These are phyloP conservation scores for Notarius lentiginosus DNA, from an alignment of 2,113 vertebrate genomes.

Conservation along the genomic window DNA sequence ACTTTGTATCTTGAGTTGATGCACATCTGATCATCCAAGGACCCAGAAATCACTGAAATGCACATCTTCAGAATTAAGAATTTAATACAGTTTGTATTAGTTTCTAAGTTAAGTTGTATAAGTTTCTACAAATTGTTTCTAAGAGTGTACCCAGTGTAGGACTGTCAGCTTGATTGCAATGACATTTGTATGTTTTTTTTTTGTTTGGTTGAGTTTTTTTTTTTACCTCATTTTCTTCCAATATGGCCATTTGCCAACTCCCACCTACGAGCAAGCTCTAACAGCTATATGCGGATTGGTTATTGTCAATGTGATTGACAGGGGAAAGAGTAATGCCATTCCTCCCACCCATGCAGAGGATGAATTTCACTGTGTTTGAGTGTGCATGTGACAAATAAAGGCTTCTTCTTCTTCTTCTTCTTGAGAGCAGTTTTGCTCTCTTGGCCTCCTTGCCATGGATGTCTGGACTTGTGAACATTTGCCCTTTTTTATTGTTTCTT, in stretches of 20 bases:
- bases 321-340: neutral
- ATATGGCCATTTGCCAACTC: neutral
- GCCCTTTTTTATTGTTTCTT: neutral
- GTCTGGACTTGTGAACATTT: neutral
- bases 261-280: neutral
- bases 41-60: no score
- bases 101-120: no score
- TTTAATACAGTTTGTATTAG: no score
- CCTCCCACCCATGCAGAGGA: neutral
- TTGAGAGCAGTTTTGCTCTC: neutral
- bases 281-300: constrained; percentile 1
- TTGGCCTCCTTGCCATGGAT: neutral
- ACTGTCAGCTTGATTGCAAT: neutral
- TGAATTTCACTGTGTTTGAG: no score
- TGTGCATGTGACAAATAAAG: no score
- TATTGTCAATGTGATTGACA: constrained; percentile 8
- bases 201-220: no score
- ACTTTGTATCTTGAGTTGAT: no score
- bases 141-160: neutral
- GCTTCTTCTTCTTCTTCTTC: no score
- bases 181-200: neutral
- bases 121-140: no score
- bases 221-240: neutral
- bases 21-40: no score
- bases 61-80: no score